Evolutionary conservation across 2,888 invertebrate species (phyloP), one percentile per base, ranked within the genome.

Genomic region (Trichacis sp.): DNA sequence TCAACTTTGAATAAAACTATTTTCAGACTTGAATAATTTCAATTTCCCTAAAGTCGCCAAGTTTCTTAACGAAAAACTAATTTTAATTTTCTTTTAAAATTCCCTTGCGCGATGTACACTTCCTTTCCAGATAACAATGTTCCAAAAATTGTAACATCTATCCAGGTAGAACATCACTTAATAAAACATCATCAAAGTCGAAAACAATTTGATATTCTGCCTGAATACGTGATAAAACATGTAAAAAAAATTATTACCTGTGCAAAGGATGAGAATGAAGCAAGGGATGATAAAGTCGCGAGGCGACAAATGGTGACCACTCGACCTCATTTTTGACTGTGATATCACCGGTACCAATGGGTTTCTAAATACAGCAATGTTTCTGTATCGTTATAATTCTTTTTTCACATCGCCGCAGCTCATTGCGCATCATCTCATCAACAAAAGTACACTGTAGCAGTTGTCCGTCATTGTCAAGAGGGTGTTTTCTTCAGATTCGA

Each of bases 301-400:
- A 29, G 56, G 51, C 57, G 57, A 61, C 55, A 48, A 43, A 59
- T 52, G 43, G 58, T 53, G 54, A 51, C 45, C 33, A 67, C 48
- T 70, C 71, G 72, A 73, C 73, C 73, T 70, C 75, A 75, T 73
- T 73, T 70, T 72, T 49, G 67, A 59, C 51, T 50, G 51, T 40
- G 30, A 69, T 61, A 15, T 43, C 15, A 33, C 33, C 33, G 18
- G 15, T n/a, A n/a, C 8, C 15, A 18, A 11, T 12, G 29, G 1
- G 6, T 29, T n/a, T 15, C 36, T 9, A n/a, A 11, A 33, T 30
- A 9, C 8, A 18, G 3, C n/a, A 18, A 11, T 33, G 33, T 49
- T 49, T 38, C 12, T 38, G 18, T 19, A 17, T n/a, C 38, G 36
- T 30, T 12, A 49, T 49, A 36, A 38, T 54, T 36, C 24, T 46